Evolutionary conservation across 53 echinoderm and acorn worm species (phyloP).

Genomic region (Mesocentrotus franciscanus): DNA sequence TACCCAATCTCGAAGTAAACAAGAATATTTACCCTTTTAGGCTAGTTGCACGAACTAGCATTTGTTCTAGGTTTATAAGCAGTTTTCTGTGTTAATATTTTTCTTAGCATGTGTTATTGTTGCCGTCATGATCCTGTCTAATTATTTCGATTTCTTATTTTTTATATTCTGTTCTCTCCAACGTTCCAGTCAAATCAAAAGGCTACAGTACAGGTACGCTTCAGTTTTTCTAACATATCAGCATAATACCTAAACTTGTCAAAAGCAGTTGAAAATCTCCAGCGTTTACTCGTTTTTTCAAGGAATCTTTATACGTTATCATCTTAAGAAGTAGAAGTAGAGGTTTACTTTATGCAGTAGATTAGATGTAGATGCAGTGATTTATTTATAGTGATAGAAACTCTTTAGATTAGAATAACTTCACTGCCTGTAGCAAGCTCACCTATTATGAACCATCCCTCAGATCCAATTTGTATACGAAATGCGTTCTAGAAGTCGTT

Average conservation of each 20-base stretch:
- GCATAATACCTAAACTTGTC: neutral
- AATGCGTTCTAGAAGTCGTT: neutral
- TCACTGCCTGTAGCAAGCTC: too few relatives aligned
- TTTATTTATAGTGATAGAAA: neutral
- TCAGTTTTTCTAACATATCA: neutral
- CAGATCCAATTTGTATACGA: neutral
- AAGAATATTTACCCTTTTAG: too few relatives aligned
- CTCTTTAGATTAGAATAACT: neutral
- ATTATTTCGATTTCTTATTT: neutral
- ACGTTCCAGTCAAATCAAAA: neutral
- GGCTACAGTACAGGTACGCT: neutral
- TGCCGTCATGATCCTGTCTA: neutral
- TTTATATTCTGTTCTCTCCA: neutral
- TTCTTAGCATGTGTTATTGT: neutral
- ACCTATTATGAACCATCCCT: too few relatives aligned
- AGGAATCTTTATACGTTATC: too few relatives aligned
- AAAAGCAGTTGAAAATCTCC: neutral
- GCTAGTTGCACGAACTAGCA: too few relatives aligned
- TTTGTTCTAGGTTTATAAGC: too few relatives aligned
- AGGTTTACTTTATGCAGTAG: neutral
- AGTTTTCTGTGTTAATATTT: too few relatives aligned
- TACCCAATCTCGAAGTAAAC: too few relatives aligned
- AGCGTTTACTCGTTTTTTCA: neutral
- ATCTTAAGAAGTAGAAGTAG: neutral
- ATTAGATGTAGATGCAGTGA: neutral